A percentile compares a stretch with the other conserved stretches of the same genome.
phyloP scores from a whole-genome alignment of 2,888 invertebrate species.

The Platycheirus rosarum region DNA sequence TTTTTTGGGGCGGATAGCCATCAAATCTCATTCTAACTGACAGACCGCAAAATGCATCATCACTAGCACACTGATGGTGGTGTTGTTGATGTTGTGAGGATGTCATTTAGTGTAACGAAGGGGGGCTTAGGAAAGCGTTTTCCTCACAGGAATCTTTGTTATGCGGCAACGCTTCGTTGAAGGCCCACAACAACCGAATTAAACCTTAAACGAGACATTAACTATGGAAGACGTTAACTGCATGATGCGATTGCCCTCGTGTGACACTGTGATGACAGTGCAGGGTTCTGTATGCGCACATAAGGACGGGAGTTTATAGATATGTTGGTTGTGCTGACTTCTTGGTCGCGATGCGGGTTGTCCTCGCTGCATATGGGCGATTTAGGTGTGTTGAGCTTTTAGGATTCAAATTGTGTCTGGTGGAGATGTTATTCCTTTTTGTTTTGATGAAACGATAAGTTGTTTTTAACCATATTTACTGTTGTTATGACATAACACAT shows the following conservation, averaged over 20 bases:
- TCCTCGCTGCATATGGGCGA: no score
- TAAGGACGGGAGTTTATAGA: background rate
- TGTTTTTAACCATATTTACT: no score
- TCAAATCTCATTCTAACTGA: constrained; percentile 82
- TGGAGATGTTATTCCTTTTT: no score
- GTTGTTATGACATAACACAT: no score
- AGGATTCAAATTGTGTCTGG: no score
- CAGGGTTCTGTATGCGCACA: constrained; percentile 7
- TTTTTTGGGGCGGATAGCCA: constrained; percentile 77
- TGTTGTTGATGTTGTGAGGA: constrained; percentile 33
- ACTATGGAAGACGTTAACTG: constrained; percentile 68
- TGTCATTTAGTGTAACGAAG: constrained; percentile 49
- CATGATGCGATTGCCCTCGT: constrained; percentile 48
- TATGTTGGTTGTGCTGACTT: background rate
- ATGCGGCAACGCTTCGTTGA: constrained; percentile 40
- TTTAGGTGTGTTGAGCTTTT: no score
- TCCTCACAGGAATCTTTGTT: constrained; percentile 62
- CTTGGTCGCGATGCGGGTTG: background rate
- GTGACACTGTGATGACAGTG: constrained; percentile 61
- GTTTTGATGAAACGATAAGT: no score
- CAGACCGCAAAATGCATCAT: constrained; percentile 83
- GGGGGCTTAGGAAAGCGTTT: constrained; percentile 40
- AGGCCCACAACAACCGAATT: constrained; percentile 67
- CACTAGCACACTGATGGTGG: constrained; percentile 78
- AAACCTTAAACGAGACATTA: constrained; percentile 68